Evolutionary conservation across 2,888 invertebrate species (phyloP), one percentile per base, ranked within the genome.

Genomic region (Dendrolimus pini): DNA sequence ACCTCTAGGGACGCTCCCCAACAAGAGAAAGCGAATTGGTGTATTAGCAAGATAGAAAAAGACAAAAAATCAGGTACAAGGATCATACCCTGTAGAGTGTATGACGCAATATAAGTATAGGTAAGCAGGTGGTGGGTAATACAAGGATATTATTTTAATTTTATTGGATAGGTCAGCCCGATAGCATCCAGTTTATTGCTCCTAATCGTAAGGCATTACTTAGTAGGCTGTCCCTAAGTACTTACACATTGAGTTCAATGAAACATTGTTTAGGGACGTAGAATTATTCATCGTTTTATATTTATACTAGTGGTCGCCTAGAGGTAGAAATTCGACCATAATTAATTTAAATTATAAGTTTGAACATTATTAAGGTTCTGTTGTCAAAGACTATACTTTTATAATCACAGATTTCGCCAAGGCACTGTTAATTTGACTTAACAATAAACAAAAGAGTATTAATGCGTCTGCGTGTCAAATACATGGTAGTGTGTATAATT

Each of bases 41-140:
- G 65, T 61, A 61, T 58, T 57, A 64, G 62, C 61, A 60, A 58
- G 77, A 65, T 68, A 61, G 78, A 85, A 71, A 77, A 75, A 75
- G 84, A 85, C 63, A 65, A 60, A 77, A 65, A 66, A 78, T 75
- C 78, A 82, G 81, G 84, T 83, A 84, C 75, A 78, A 68, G 78
- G 83, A 81, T 81, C 80, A 78, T 84, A 84, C 85, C 83, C 82
- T 75, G 74, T 68, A 80, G 82, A 80, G 82, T 78, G 80, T 78
- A 78, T 84, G 82, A 82, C 78, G 83, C 83, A 88, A 85, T 78
- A 72, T 77, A 77, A 63, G 71, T 74, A 72, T 78, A 75, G 76
- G 80, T 88, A 89, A 89, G 89, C 89, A 89, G 89, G 83, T 83
- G 68, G 77, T 70, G 76, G 68, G 74, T 75, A 82, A 75, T 77